These are phyloP conservation scores for Phylloscopus trochilus DNA, from an alignment of 2,113 vertebrate species.

Conservation along the genomic window DNA sequence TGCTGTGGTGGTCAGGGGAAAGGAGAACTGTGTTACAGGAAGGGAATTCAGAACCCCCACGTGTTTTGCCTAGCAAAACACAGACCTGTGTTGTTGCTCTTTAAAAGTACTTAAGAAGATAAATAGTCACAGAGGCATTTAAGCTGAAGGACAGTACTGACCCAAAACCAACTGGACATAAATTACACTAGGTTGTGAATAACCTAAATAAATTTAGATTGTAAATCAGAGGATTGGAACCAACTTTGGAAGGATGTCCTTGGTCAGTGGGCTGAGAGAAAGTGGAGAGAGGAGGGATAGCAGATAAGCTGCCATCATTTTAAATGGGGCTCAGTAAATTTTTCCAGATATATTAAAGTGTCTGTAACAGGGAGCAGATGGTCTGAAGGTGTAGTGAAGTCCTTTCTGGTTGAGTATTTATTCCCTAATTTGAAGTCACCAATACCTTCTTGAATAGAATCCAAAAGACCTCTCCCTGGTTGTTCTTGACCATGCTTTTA, in stretches of 20 bases:
- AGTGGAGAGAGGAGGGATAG: background rate
- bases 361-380: background rate
- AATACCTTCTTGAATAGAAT: background rate
- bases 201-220: background rate
- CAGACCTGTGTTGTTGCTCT: background rate
- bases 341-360: background rate
- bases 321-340: background rate
- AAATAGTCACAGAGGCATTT: background rate
- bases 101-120: background rate
- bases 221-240: background rate
- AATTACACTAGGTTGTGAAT: background rate
- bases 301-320: background rate
- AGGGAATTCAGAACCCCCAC: background rate
- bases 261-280: background rate
- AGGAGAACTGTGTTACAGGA: background rate
- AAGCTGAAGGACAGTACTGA: background rate
- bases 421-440: background rate
- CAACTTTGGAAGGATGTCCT: background rate
- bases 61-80: background rate
- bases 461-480: background rate
- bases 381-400: background rate
- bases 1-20: background rate
- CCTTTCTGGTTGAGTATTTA: background rate
- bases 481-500: background rate
- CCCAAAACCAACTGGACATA: background rate